Evolutionary conservation across 2,113 vertebrate genomes (phyloP).

Genomic region (Rhynchomys soricoides): DNA sequence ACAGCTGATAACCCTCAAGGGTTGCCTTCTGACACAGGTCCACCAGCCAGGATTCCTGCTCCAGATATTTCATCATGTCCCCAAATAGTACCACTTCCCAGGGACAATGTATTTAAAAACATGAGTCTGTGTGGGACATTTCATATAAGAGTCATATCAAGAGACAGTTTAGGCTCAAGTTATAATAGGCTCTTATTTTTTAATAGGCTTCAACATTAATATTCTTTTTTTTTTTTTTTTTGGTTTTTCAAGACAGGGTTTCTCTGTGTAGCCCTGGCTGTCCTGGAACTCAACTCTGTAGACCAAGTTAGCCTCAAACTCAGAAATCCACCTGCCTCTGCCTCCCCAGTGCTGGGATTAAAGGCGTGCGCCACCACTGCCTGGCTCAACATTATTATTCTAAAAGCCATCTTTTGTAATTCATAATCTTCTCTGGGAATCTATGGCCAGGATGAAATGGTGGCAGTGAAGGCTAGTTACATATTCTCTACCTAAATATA

Average conservation of each 20-base stretch:
- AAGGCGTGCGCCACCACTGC: no score
- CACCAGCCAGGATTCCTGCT: neutral
- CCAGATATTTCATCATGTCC: neutral
- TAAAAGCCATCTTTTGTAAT: neutral
- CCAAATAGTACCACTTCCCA: neutral
- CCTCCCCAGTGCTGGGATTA: no score
- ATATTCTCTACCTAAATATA: neutral
- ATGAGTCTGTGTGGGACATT: neutral
- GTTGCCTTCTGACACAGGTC: neutral
- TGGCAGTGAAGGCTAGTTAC: neutral
- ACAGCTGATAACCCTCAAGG: neutral
- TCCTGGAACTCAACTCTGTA: no score
- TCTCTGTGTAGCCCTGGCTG: no score
- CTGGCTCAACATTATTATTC: neutral
- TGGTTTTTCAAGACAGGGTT: no score
- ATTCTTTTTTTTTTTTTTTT: no score
- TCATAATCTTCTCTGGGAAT: neutral
- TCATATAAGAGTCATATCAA: neutral
- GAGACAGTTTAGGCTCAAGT: neutral
- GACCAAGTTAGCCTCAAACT: no score
- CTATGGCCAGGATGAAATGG: neutral
- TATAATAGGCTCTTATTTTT: neutral
- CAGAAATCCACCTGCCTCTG: no score
- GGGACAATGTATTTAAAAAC: neutral
- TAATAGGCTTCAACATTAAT: neutral